phyloP scores from a whole-genome alignment of 2,888 invertebrate genomes.

The Drosophila parthenogenetica region DNA sequence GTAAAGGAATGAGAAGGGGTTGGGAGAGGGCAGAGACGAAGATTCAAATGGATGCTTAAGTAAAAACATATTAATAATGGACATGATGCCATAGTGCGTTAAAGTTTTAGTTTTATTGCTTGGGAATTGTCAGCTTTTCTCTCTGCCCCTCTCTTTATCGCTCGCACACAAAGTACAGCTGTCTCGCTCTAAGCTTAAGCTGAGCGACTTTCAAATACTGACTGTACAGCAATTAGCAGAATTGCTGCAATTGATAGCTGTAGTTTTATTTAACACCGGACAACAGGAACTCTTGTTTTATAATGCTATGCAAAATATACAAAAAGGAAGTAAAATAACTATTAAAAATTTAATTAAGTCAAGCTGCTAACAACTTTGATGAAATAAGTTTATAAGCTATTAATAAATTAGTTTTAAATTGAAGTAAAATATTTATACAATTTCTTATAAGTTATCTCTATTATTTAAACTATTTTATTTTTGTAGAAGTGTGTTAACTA shows the following conservation, averaged over 20 bases:
- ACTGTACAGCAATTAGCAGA: conserved; percentile 26
- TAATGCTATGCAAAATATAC: too few species aligned
- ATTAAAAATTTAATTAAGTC: too few species aligned
- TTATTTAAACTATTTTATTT: too few species aligned
- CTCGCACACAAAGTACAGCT: background rate
- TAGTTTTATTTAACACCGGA: conserved; percentile 16
- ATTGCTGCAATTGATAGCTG: conserved; percentile 29
- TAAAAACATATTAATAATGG: conserved; percentile 61
- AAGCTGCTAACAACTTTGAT: too few species aligned
- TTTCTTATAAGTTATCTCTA: too few species aligned
- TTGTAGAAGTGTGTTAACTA: background rate
- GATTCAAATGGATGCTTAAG: conserved; percentile 49
- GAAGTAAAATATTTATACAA: too few species aligned
- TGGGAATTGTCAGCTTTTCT: conserved; percentile 23
- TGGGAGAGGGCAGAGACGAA: background rate
- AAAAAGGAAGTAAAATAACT: too few species aligned
- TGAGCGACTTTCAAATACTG: conserved; percentile 4
- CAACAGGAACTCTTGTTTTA: background rate
- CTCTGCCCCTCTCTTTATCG: background rate
- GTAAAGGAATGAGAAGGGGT: background rate
- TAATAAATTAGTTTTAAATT: too few species aligned
- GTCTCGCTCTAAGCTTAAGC: conserved; percentile 1
- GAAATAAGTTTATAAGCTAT: too few species aligned
- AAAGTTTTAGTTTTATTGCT: conserved; percentile 53
- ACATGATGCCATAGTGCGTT: conserved; percentile 42